phyloP scores from a whole-genome alignment of 2,113 vertebrate species.

The Cercocebus atys region DNA sequence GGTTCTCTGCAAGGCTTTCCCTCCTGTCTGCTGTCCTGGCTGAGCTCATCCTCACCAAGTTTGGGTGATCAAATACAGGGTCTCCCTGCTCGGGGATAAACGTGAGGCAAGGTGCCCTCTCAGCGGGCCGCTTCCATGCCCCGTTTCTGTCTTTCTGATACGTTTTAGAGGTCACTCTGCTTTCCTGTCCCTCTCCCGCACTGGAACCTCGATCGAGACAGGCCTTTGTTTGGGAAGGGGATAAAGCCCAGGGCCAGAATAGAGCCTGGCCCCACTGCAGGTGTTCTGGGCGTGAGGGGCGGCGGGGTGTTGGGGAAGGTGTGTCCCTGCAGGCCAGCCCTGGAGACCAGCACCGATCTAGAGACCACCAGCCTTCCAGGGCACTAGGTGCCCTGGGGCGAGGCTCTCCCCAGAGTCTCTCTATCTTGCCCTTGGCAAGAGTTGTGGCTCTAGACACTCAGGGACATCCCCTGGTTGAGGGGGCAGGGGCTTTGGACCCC shows the following conservation, averaged over 20 bases:
- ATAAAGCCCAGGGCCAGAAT: too few relatives aligned
- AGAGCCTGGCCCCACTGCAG: too few relatives aligned
- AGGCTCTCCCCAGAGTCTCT: too few relatives aligned
- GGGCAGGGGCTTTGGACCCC: background rate
- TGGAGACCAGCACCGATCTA: background rate
- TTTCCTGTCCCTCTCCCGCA: background rate
- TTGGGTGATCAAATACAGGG: too few relatives aligned
- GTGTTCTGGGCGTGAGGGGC: background rate
- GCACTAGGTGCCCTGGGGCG: background rate
- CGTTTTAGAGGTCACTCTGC: background rate
- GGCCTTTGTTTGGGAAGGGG: background rate
- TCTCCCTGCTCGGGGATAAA: too few relatives aligned
- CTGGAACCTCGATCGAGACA: accelerated
- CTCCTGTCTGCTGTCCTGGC: accelerated
- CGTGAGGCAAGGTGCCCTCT: too few relatives aligned
- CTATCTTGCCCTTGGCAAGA: background rate
- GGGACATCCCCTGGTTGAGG: background rate
- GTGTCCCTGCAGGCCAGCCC: background rate
- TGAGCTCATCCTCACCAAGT: background rate
- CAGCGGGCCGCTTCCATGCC: too few relatives aligned
- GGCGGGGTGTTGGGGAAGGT: background rate
- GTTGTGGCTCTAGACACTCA: background rate
- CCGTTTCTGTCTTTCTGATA: background rate
- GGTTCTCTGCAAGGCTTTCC: too few relatives aligned
- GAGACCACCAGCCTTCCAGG: background rate